Conservation (phyloP, 2,888 invertebrate genomes). For the Pachliopta kotzebuea region DNA sequence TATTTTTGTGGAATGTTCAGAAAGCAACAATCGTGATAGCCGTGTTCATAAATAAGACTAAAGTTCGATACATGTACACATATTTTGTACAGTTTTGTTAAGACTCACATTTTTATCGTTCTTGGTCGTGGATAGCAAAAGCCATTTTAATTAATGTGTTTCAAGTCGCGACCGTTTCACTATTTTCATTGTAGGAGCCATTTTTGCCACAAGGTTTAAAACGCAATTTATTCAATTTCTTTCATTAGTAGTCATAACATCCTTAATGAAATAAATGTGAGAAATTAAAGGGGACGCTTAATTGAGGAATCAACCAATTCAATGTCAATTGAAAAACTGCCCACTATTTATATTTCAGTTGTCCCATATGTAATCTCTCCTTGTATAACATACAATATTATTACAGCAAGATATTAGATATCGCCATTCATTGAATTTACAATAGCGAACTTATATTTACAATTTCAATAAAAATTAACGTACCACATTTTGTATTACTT, state of each 20-base stretch:
- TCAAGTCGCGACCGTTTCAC: too few species aligned
- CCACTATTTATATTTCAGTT: slow-evolving; percentile 38
- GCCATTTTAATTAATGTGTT: too few species aligned
- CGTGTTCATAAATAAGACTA: too few species aligned
- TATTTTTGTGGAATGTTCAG: too few species aligned
- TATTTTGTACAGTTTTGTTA: too few species aligned
- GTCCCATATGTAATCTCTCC: slow-evolving; percentile 6
- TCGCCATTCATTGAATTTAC: background rate
- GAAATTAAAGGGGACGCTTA: slow-evolving; percentile 51
- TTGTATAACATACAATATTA: slow-evolving; percentile 4
- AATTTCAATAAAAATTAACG: too few species aligned
- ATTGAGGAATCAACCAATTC: slow-evolving; percentile 72
- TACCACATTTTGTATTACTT: too few species aligned
- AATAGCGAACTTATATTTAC: background rate
- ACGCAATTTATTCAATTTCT: background rate
- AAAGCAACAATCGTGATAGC: too few species aligned
- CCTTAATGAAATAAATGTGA: slow-evolving; percentile 50
- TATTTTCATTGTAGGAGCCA: background rate
- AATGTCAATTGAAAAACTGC: slow-evolving; percentile 70
- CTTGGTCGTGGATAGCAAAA: too few species aligned
- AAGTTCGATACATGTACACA: too few species aligned
- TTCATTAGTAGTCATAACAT: slow-evolving; percentile 17
- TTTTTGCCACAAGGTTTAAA: background rate
- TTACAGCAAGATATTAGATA: too few species aligned
- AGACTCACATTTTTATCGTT: too few species aligned